These are phyloP conservation scores for Gymnobelideus leadbeateri DNA, from an alignment of 2,113 vertebrate species.

Conservation along the genomic window DNA sequence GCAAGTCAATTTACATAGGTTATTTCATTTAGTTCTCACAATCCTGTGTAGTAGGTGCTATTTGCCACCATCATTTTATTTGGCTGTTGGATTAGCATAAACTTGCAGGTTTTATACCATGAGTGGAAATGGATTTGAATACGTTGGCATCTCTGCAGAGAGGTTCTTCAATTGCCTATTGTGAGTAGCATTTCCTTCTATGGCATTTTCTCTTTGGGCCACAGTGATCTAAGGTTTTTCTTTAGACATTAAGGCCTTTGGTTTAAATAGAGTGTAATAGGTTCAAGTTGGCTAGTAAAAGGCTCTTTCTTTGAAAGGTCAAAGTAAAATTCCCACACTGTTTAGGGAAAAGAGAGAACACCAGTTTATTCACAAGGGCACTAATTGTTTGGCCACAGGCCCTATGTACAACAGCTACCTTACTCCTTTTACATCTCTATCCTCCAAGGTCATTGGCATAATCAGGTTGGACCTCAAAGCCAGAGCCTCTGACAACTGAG, in stretches of 20 bases:
- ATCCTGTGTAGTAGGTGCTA: background rate
- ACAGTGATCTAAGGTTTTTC: constrained; percentile 15
- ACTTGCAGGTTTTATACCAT: background rate
- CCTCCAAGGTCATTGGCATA: background rate
- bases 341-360: background rate
- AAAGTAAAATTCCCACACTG: constrained; percentile 41
- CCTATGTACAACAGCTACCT: background rate
- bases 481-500: background rate
- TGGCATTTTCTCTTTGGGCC: background rate
- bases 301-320: constrained; percentile 16
- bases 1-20: background rate
- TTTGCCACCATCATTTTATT: background rate
- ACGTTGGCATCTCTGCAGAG: background rate
- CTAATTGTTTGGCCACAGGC: background rate
- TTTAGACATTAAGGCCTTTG: background rate
- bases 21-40: background rate
- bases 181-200: background rate
- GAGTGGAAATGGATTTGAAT: background rate
- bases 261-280: background rate
- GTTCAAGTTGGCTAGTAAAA: constrained; percentile 18
- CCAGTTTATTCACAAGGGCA: background rate
- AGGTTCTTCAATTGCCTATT: background rate
- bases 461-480: background rate
- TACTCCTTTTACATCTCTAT: constrained; percentile 21
- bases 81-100: background rate